Conservation (phyloP, 2,113 vertebrate species). For the Gobio gobio region DNA sequence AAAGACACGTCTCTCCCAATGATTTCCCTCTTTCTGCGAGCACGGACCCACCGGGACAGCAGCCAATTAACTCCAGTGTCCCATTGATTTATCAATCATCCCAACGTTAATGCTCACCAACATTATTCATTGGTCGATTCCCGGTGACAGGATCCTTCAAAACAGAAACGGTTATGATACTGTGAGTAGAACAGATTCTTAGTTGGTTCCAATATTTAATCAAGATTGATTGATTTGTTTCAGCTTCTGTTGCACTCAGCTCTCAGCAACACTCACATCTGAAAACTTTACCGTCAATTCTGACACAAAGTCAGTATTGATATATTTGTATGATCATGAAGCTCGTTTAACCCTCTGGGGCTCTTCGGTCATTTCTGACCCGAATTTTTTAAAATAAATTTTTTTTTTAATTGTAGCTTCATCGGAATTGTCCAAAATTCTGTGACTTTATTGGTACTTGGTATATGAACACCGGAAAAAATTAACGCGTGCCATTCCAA, state of each 20-base stretch:
- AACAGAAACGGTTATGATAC: neutral
- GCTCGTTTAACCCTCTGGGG: too few species aligned
- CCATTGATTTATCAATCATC: constrained; percentile 41
- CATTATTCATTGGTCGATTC: neutral
- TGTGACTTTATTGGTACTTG: too few species aligned
- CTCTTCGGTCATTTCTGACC: too few species aligned
- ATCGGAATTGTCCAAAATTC: too few species aligned
- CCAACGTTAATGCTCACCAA: neutral
- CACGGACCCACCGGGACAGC: constrained; percentile 8
- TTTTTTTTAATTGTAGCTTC: too few species aligned
- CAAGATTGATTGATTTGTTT: neutral
- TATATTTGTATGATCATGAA: too few species aligned
- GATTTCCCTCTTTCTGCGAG: neutral
- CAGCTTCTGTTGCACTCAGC: neutral
- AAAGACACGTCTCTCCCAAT: constrained; percentile 11
- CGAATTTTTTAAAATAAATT: too few species aligned
- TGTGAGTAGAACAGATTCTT: neutral
- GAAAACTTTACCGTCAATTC: too few species aligned
- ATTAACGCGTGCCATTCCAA: too few species aligned
- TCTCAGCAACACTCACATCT: neutral
- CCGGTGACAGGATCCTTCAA: neutral
- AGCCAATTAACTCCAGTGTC: constrained; percentile 35
- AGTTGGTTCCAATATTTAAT: neutral
- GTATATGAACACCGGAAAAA: too few species aligned
- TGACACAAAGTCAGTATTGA: too few species aligned